Evolutionary conservation across 2,797 vertebrate species (phyloP).

Genomic region (Yasuhikotakia modesta): DNA sequence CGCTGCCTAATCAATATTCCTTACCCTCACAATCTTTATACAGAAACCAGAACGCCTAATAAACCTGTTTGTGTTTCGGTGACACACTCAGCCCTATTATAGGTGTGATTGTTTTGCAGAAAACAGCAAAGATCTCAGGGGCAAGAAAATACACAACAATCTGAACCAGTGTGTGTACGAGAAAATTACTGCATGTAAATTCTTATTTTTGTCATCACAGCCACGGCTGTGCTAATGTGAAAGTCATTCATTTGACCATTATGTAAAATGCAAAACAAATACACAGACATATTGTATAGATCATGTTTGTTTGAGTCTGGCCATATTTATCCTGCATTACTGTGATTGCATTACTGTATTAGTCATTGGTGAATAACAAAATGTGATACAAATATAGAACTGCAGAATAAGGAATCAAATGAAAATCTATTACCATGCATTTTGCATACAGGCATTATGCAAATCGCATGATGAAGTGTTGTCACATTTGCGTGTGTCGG

Average conservation of each 20-base stretch:
- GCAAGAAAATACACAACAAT: neutral
- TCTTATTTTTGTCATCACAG: neutral
- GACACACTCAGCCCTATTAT: neutral
- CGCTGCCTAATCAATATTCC: neutral
- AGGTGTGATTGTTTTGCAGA: slow-evolving; percentile 3
- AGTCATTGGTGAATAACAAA: neutral
- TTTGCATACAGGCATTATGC: slow-evolving; percentile 48
- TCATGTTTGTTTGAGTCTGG: neutral
- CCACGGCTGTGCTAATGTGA: slow-evolving; percentile 11
- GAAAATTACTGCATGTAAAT: neutral
- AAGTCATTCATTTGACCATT: slow-evolving; percentile 4
- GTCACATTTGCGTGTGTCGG: slow-evolving; percentile 7
- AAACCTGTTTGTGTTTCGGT: slow-evolving; percentile 5
- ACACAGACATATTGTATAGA: neutral
- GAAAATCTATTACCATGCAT: neutral
- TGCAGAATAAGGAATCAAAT: neutral
- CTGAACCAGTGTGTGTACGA: neutral
- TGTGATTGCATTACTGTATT: neutral
- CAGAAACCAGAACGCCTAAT: neutral
- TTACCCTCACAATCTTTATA: neutral
- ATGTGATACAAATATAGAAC: neutral
- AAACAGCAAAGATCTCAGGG: neutral
- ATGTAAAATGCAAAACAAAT: slow-evolving; percentile 36
- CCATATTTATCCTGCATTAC: neutral
- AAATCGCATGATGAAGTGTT: slow-evolving; percentile 38